These are phyloP conservation scores for Sinella curviseta DNA, from an alignment of 1,140 invertebrate species.

Conservation along the genomic window DNA sequence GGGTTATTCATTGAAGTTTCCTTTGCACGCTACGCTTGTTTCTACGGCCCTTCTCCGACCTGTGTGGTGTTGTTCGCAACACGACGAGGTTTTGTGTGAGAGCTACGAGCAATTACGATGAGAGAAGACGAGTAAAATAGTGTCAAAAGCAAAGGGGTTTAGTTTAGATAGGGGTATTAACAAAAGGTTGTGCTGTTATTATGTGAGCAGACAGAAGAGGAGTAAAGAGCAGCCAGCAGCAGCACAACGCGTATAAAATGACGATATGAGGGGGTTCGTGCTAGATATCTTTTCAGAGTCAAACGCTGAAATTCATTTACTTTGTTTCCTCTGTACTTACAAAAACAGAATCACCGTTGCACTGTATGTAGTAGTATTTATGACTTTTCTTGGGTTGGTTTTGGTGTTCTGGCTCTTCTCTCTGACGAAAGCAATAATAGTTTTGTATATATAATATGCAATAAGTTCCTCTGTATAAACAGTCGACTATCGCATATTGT, in stretches of 20 bases:
- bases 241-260: background rate
- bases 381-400: no score
- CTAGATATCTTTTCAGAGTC: background rate
- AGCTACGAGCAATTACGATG: background rate
- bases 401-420: background rate
- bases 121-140: no score
- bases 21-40: no score
- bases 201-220: no score
- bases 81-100: background rate
- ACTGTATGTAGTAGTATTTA: no score
- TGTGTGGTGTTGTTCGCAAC: background rate
- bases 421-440: no score
- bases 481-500: no score
- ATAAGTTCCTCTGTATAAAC: no score
- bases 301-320: background rate
- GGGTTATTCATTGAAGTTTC: no score
- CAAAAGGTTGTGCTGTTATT: no score
- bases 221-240: background rate
- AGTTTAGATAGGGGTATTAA: background rate
- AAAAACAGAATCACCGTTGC: background rate
- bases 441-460: no score
- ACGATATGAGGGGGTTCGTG: no score
- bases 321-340: background rate
- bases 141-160: background rate
- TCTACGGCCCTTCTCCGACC: constrained; percentile 15